These are phyloP conservation scores for Nudaria mundana DNA, from an alignment of 2,888 invertebrate genomes.

Conservation along the genomic window DNA sequence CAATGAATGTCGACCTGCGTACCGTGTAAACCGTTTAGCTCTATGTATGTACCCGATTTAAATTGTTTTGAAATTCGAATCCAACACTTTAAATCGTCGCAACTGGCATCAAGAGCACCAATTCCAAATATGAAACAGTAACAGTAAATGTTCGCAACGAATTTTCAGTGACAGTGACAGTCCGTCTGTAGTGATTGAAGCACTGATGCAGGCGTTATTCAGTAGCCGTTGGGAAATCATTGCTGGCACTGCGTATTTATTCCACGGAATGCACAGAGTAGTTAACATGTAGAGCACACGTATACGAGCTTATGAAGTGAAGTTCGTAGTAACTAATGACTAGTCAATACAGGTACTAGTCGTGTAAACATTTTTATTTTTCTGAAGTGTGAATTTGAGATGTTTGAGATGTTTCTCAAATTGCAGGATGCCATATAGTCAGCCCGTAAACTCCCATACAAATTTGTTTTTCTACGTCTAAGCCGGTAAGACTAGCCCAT, in stretches of 20 bases:
- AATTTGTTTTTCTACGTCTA: too few relatives aligned
- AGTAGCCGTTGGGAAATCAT: constrained; percentile 70
- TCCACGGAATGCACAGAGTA: constrained; percentile 29
- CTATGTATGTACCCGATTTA: background rate
- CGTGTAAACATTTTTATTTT: too few relatives aligned
- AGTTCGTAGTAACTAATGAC: too few relatives aligned
- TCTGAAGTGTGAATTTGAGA: too few relatives aligned
- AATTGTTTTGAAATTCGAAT: background rate
- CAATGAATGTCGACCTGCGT: background rate
- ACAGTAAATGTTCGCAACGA: constrained; percentile 3
- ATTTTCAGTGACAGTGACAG: constrained; percentile 2
- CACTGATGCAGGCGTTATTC: constrained; percentile 57
- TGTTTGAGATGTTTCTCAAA: too few relatives aligned
- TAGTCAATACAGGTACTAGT: too few relatives aligned
- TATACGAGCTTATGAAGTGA: background rate
- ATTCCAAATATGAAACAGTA: constrained; percentile 7
- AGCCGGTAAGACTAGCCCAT: too few relatives aligned
- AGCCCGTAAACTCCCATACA: too few relatives aligned
- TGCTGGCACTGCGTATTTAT: constrained; percentile 33
- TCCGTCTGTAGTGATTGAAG: constrained; percentile 50
- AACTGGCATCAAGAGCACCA: too few relatives aligned
- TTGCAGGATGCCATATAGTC: too few relatives aligned
- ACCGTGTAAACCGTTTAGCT: background rate
- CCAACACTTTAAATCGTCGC: background rate
- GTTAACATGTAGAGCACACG: background rate